Percentiles rank a stretch among this genome's conserved stretches.
phyloP scores from a whole-genome alignment of 2,797 vertebrate species.

The Scyliorhinus canicula region DNA sequence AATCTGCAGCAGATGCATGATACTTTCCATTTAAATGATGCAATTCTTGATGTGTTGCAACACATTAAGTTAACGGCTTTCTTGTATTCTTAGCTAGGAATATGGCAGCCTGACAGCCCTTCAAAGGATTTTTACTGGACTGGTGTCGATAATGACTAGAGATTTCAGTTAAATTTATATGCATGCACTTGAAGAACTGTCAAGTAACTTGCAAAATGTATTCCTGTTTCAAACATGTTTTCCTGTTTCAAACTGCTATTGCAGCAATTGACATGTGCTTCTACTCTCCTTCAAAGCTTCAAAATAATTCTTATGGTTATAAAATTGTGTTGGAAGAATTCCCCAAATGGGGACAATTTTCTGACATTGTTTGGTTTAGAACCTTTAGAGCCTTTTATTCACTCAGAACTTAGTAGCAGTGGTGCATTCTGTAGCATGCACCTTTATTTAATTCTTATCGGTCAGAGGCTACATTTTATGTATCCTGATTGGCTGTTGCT shows the following conservation, averaged over 20 bases:
- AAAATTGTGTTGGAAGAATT: background rate
- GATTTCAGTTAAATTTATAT: background rate
- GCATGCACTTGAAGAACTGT: background rate
- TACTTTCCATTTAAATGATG: background rate
- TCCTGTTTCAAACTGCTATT: background rate
- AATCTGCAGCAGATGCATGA: background rate
- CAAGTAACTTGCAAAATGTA: background rate
- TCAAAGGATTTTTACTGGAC: background rate
- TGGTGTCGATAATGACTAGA: background rate
- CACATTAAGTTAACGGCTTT: background rate
- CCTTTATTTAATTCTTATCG: background rate
- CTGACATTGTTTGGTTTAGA: background rate
- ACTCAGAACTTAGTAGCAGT: background rate
- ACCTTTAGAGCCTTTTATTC: background rate
- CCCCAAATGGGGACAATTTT: background rate
- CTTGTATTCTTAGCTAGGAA: background rate
- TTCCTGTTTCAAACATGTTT: too few relatives aligned
- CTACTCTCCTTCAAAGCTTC: background rate
- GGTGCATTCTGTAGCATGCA: background rate
- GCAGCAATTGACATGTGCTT: background rate
- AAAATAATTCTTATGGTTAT: background rate
- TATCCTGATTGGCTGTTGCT: background rate
- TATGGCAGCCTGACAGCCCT: background rate
- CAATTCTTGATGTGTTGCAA: background rate
- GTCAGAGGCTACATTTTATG: background rate